phyloP scores from a whole-genome alignment of 2,797 vertebrate genomes.

The Enteromius fasciolatus region DNA sequence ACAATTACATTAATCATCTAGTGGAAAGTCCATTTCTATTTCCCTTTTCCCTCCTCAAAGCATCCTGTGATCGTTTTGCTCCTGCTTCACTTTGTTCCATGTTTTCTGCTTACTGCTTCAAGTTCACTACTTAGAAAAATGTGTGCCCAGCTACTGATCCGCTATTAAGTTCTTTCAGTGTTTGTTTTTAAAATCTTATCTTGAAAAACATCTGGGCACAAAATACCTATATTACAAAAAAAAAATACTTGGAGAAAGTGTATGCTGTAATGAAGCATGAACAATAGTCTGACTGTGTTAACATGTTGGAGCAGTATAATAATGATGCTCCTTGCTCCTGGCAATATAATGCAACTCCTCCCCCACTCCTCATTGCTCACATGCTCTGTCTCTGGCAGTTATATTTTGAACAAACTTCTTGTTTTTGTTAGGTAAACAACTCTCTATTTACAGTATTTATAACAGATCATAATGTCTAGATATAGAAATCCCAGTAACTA shows the following conservation, averaged over 20 bases:
- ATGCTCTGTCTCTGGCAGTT: neutral
- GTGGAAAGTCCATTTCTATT: neutral
- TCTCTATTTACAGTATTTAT: neutral
- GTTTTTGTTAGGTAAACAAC: constrained; percentile 16
- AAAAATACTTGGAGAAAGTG: neutral
- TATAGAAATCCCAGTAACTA: neutral
- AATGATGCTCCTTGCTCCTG: neutral
- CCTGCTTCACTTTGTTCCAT: neutral
- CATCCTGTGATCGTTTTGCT: neutral
- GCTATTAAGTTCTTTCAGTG: neutral
- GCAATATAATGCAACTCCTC: neutral
- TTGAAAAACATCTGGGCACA: neutral
- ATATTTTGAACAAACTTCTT: neutral
- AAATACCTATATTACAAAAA: neutral
- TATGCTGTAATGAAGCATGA: neutral
- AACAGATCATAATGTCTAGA: neutral
- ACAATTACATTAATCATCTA: neutral
- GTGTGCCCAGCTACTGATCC: neutral
- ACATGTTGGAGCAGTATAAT: neutral
- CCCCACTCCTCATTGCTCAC: neutral
- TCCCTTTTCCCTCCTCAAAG: neutral
- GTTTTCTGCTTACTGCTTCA: constrained; percentile 13
- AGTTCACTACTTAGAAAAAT: neutral
- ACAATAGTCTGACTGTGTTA: neutral
- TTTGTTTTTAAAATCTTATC: neutral